phyloP scores from a whole-genome alignment of 2,797 vertebrate species.

The Diceros bicornis region DNA sequence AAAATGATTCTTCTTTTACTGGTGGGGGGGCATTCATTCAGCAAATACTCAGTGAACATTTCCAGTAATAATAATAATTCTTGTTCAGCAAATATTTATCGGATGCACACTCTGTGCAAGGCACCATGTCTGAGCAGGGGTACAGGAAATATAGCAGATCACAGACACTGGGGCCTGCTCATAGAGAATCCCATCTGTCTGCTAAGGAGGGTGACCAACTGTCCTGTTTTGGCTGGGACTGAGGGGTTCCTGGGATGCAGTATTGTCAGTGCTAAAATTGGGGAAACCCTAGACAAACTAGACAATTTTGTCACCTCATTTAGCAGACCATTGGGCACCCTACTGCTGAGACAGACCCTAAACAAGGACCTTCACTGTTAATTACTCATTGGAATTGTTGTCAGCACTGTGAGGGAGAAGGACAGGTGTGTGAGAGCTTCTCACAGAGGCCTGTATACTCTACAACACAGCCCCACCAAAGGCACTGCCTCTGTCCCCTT shows the following conservation, averaged over 20 bases:
- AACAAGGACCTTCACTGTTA: neutral
- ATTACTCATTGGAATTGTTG: neutral
- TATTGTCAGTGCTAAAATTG: neutral
- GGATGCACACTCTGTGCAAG: too few species aligned
- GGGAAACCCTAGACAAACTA: neutral
- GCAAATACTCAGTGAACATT: neutral
- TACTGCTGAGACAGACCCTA: neutral
- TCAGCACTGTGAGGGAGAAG: too few species aligned
- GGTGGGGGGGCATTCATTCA: neutral
- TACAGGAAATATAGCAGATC: rapidly evolving
- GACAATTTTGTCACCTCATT: neutral
- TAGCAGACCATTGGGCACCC: neutral
- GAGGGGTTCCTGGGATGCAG: rapidly evolving
- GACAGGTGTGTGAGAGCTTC: rapidly evolving
- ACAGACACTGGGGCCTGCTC: rapidly evolving
- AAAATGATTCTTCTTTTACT: neutral
- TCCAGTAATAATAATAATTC: neutral
- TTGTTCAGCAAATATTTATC: neutral
- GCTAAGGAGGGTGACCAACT: neutral
- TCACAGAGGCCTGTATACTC: neutral
- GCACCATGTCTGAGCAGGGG: rapidly evolving
- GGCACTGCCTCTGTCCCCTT: neutral
- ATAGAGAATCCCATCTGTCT: neutral
- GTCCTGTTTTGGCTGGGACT: neutral
- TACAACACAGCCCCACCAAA: neutral